Conservation (phyloP, 2,888 invertebrate species). For the Poecilobothrus nobilitatus region DNA sequence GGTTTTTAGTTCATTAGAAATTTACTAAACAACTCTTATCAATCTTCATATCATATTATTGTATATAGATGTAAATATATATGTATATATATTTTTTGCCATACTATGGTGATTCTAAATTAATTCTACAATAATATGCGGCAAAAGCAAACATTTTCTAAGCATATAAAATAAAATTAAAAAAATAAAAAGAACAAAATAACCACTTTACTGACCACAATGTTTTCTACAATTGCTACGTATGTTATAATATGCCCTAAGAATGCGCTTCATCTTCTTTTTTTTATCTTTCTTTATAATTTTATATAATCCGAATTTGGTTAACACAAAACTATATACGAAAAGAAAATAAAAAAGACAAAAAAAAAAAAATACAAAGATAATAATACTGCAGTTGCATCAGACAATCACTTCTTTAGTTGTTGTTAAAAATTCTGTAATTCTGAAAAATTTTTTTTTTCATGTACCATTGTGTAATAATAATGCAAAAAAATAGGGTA, state of each 20-base stretch:
- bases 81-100: too few relatives aligned
- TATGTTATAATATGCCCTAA: too few relatives aligned
- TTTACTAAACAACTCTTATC: too few relatives aligned
- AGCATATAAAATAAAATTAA: not conserved
- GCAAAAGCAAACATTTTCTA: not conserved
- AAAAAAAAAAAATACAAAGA: not conserved
- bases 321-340: too few relatives aligned
- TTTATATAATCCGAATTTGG: not conserved
- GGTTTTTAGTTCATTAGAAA: too few relatives aligned
- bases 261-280: too few relatives aligned
- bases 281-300: not conserved
- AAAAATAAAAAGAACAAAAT: not conserved
- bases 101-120: too few relatives aligned
- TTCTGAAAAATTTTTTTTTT: not conserved
- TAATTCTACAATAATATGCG: not conserved
- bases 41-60: too few relatives aligned
- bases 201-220: not conserved
- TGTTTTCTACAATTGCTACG: not conserved
- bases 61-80: too few relatives aligned
- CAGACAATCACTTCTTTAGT: not conserved
- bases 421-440: not conserved
- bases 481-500: not conserved
- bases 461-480: too few relatives aligned
- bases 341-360: too few relatives aligned
- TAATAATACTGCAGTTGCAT: too few relatives aligned